Evolutionary conservation across 2,113 vertebrate genomes (phyloP), one percentile per base, ranked within the genome.

Genomic region (Xenus cinereus): DNA sequence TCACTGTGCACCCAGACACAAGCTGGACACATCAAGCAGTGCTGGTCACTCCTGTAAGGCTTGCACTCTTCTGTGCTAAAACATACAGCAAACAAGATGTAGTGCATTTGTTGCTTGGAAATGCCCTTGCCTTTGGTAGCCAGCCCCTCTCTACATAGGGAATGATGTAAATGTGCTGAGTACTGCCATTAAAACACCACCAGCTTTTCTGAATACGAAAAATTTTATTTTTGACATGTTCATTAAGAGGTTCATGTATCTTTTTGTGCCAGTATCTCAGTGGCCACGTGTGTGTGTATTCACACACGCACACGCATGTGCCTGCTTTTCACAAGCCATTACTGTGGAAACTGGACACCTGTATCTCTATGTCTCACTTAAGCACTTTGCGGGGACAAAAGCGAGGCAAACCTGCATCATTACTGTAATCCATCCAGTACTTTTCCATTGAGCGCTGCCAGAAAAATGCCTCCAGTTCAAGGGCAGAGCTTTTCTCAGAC

Each of bases 221-320:
- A 28, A 27, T 67, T 67, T 71, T 0, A 15, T n/a, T 95, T 94
- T 57, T 74, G 24, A 43, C 10, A 17, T 2, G 14, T 28, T 48
- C 20, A 27, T 78, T 86, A 81, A 23, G 23, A 64, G 5, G 18
- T 32, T 87, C 9, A 8, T 48, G 10, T 54, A 32, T 51, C 13
- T 74, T 83, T 80, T 74, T 68, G 37, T 59, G 54, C 50, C n/a
- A 12, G 5, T 54, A 21, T 11, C 57, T 74, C 41, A 27, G 22
- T 43, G 53, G 28, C 23, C 27, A 30, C 3, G 4, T 2, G n/a
- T 24, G 19, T 39, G 62, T 30, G 9, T 37, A 43, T 53, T 71
- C 12, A 46, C 20, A 20, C 5, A 51, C 2, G 2, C n/a, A 32
- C 0, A 3, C 8, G 6, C 14, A 33, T 0, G 4, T 22, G 0